Evolutionary conservation across 2,888 invertebrate species (phyloP).

Genomic region (Mamestra brassicae): DNA sequence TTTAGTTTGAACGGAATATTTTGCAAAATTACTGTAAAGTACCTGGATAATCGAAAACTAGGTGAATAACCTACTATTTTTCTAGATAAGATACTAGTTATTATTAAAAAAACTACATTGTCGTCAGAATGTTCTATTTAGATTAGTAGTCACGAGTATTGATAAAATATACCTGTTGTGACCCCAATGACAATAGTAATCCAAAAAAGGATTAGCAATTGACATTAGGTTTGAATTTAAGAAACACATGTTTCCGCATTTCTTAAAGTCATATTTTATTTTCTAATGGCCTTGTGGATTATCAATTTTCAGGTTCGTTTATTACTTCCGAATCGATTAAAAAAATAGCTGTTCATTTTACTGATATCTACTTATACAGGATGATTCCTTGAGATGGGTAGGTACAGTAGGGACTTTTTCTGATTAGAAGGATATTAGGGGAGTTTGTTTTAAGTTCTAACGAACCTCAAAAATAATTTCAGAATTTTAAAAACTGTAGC

Average conservation of each 20-base stretch:
- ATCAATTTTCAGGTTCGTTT: conserved; percentile 12
- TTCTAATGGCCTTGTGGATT: conserved; percentile 3
- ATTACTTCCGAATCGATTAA: conserved; percentile 1
- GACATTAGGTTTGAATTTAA: conserved; percentile 15
- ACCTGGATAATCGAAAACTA: conserved; percentile 19
- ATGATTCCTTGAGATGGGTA: neutral
- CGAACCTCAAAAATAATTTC: no score
- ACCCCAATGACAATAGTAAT: conserved; percentile 27
- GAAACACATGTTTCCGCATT: conserved; percentile 10
- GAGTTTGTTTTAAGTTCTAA: no score
- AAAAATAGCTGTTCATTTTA: neutral
- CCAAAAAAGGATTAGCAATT: conserved; percentile 1
- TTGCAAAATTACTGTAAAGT: conserved; percentile 22
- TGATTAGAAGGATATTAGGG: no score
- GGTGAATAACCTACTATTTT: conserved; percentile 39
- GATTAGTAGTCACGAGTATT: conserved; percentile 10
- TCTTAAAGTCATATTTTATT: conserved; percentile 21
- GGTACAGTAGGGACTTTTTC: neutral
- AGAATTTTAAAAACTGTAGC: neutral
- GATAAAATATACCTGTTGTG: neutral
- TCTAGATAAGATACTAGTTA: conserved; percentile 52
- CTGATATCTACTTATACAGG: neutral
- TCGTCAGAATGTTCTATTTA: conserved; percentile 20
- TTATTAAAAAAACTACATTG: conserved; percentile 23
- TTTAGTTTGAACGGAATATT: conserved; percentile 48